Conservation (phyloP, 2,888 invertebrate genomes). For the Drosophila gaucha region DNA sequence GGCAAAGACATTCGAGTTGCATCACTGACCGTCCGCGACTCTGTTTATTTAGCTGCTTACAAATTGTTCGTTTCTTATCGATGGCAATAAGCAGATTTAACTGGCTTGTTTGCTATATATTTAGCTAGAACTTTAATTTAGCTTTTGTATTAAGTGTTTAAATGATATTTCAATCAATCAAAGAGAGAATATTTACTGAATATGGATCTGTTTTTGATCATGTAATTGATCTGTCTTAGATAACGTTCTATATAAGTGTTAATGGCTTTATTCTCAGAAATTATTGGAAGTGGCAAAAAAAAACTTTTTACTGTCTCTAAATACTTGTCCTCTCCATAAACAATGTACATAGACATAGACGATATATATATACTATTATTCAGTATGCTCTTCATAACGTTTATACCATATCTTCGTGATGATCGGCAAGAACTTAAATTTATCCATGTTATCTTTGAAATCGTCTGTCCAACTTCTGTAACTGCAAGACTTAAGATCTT, state of each 20-base stretch:
- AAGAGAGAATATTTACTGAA: no score
- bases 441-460: no score
- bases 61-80: slow-evolving; percentile 30
- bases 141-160: neutral
- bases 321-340: no score
- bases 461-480: no score
- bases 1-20: slow-evolving; percentile 10
- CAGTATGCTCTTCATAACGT: no score
- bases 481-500: no score
- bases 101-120: neutral
- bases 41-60: slow-evolving; percentile 51
- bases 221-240: neutral
- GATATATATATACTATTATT: no score
- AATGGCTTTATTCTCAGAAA: neutral
- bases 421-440: no score
- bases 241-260: neutral
- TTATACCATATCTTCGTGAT: no score
- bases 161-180: slow-evolving; percentile 1
- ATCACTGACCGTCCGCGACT: slow-evolving; percentile 27
- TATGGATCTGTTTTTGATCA: neutral
- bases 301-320: no score
- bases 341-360: no score
- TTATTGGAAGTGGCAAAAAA: neutral
- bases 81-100: neutral
- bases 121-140: neutral